A percentile compares a stretch with the other conserved stretches of the same genome.
These are phyloP conservation scores for Indicator indicator DNA, from an alignment of 2,113 vertebrate species.

Conservation along the genomic window DNA sequence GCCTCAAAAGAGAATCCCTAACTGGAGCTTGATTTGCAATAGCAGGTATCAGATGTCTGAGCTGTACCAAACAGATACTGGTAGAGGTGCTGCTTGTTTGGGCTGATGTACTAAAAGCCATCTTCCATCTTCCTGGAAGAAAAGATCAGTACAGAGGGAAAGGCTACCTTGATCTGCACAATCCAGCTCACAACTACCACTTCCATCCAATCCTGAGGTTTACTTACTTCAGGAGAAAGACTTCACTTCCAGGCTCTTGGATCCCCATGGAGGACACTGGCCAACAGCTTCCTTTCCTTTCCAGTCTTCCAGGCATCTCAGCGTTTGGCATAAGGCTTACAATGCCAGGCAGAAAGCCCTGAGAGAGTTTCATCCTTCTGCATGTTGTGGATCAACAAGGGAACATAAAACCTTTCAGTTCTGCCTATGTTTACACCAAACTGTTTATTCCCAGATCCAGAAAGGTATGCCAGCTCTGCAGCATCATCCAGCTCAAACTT, in stretches of 20 bases:
- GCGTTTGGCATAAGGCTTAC: neutral
- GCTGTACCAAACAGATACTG: neutral
- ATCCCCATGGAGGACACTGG: neutral
- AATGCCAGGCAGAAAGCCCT: neutral
- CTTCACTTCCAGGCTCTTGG: neutral
- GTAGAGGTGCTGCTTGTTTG: neutral
- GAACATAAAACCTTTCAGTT: neutral
- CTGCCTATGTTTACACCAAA: neutral
- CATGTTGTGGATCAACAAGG: neutral
- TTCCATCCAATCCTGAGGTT: neutral
- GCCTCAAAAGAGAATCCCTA: neutral
- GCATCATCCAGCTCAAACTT: neutral
- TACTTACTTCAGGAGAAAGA: neutral
- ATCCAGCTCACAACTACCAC: neutral
- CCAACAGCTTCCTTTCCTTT: neutral
- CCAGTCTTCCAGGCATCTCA: neutral
- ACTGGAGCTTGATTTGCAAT: neutral
- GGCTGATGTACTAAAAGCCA: neutral
- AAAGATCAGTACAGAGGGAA: neutral
- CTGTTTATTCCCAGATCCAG: neutral
- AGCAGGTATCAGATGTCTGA: neutral
- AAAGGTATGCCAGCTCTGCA: neutral
- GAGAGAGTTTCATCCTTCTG: neutral
- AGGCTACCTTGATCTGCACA: fast-evolving
- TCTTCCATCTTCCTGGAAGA: neutral